Base-by-base conservation (phyloP, 92 coral and sea anemone genomes). In the Palythoa heliodiscus region DNA sequence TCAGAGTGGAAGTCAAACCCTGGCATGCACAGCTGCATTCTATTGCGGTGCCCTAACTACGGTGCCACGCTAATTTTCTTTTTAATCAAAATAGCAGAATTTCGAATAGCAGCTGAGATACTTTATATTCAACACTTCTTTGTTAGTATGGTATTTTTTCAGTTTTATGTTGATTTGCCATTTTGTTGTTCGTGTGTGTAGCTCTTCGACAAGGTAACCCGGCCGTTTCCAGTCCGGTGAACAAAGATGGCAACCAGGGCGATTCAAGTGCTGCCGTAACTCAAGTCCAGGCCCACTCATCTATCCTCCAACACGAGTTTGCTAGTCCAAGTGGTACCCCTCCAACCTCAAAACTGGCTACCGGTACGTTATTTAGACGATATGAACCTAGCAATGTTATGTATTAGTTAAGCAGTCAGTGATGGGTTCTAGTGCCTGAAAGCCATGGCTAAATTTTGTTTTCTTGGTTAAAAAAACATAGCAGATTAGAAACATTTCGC, bases 131-230 rank as follows among this genome's bases (percentile, higher is more conserved):
- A 43, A 43, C 9, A 0, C 50, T 43, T 43, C 22, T 58, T 17
- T 60, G 8, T 2, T 2, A 12, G 35, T 9, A 7, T 13, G n/a
- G 13, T 71, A 3, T 52, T 17, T 70, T 8, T 15, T n/a, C 35
- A 29, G 16, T 22, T 43, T n/a, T 53, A 25, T 11, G 53, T 14
- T 83, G 2, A 35, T 23, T 58, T 17, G 10, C 39, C 25, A 40
- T 61, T 9, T 57, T 54, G 23, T 52, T 37, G 60, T 72, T 47
- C 73, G 17, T 40, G 15, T 73, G 11, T 70, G 7, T 72, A 96
- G 98, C 98, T 60, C 90, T 96, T 48, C 98, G 98, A 69, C 98
- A 96, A 87, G 96, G 98, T 54, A 76, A 89, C 85, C 75, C 54
- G 17, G 75, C 48, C 72, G 38, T 64, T 67, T 38, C 87, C 39